Evolutionary conservation across 2,113 vertebrate genomes (phyloP).

Genomic region (Siniperca chuatsi): DNA sequence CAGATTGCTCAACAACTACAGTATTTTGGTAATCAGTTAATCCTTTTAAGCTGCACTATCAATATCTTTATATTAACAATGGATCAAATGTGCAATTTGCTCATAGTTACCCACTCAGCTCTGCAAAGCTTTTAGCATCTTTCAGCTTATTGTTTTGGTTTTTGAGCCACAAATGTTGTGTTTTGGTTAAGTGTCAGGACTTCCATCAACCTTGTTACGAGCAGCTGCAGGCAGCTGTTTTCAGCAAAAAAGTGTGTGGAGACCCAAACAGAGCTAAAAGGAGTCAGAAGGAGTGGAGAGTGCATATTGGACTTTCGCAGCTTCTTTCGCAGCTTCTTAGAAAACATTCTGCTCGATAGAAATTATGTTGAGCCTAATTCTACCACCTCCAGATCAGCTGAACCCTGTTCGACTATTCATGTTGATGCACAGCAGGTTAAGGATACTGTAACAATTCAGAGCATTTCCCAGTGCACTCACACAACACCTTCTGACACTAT

Average conservation of each 20-base stretch:
- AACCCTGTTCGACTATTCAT: background rate
- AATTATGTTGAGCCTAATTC: background rate
- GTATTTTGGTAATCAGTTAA: background rate
- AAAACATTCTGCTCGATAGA: background rate
- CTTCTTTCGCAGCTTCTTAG: no score
- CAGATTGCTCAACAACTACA: background rate
- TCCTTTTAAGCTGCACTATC: background rate
- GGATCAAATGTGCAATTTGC: background rate
- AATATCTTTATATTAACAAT: background rate
- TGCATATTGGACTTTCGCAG: no score
- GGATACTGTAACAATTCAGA: constrained; percentile 6
- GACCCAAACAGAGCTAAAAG: no score
- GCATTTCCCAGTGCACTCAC: constrained; percentile 14
- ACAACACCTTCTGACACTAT: background rate
- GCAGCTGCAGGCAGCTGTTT: no score
- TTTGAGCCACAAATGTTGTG: no score
- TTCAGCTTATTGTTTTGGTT: no score
- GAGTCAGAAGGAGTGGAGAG: no score
- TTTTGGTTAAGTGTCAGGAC: no score
- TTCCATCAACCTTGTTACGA: no score
- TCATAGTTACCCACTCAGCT: background rate
- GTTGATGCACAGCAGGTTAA: constrained; percentile 5
- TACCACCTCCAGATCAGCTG: background rate
- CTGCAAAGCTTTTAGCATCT: no score
- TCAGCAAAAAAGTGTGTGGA: no score